Conservation (phyloP, 37 sponge, comb jelly and placozoan genomes). For the Tethya wilhelma region DNA sequence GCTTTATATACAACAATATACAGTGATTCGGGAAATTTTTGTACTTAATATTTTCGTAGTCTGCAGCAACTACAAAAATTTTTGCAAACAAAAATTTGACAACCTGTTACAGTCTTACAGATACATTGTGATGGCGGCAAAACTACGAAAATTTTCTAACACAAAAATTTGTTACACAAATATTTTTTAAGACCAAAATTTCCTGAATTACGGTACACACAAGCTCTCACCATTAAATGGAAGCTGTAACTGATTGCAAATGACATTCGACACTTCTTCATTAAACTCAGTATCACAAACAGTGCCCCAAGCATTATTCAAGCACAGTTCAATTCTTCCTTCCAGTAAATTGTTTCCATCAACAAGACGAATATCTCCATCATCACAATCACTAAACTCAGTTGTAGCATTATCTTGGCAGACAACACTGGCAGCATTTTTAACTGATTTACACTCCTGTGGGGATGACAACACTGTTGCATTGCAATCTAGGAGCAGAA, state of each 20-base stretch:
- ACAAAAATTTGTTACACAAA: no score
- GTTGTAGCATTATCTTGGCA: constrained; percentile 9
- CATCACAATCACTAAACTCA: constrained; percentile 1
- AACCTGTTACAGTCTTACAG: no score
- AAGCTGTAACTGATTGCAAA: constrained; percentile 57
- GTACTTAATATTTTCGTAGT: no score
- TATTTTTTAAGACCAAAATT: no score
- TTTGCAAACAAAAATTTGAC: no score
- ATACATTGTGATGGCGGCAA: no score
- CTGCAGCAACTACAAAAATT: no score
- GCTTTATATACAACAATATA: no score
- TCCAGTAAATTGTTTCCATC: constrained; percentile 8
- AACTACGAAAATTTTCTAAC: no score
- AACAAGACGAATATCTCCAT: constrained; percentile 34
- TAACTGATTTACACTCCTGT: not conserved
- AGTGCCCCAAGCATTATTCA: constrained; percentile 48
- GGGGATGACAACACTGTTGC: not conserved
- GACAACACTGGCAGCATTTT: constrained; percentile 20
- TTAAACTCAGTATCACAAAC: constrained; percentile 61
- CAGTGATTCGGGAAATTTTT: constrained; percentile 2
- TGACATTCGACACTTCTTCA: constrained; percentile 40
- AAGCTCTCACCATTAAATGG: constrained; percentile 34
- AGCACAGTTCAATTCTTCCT: constrained; percentile 48
- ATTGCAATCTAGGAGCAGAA: not conserved
- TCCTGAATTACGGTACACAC: no score